Percentiles rank a stretch among this genome's conserved stretches.
Conservation (phyloP, 2,113 vertebrate species). For the Cryptomyrus ogoouensis region DNA sequence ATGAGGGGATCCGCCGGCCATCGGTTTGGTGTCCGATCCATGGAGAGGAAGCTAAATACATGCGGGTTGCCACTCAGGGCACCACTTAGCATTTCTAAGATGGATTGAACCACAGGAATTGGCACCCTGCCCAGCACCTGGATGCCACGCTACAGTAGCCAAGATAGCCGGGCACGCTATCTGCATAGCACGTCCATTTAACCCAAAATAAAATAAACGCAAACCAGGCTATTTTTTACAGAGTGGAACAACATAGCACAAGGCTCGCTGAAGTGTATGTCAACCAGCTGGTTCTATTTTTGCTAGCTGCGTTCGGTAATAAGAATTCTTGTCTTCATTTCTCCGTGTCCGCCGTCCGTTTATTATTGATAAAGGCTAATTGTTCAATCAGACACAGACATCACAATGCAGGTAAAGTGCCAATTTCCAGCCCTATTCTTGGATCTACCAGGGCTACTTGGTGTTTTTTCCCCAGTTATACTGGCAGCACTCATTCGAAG, state of each 20-base stretch:
- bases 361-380: not conserved
- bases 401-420: not conserved
- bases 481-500: not conserved
- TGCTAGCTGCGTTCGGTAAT: not conserved
- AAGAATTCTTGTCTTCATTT: not conserved
- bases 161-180: not conserved
- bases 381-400: not conserved
- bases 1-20: not conserved
- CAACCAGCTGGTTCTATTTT: not conserved
- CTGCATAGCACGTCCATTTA: not conserved
- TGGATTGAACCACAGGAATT: not conserved
- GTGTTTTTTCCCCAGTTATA: not conserved
- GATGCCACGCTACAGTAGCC: not conserved
- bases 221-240: not conserved
- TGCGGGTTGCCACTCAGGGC: not conserved
- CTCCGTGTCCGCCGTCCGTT: not conserved
- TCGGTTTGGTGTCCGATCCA: not conserved
- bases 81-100: slow-evolving; percentile 4
- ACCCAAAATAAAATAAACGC: not conserved
- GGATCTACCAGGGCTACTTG: not conserved
- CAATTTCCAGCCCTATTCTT: not conserved
- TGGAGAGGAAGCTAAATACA: not conserved
- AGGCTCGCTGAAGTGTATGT: not conserved
- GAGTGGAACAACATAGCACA: not conserved
- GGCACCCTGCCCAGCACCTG: slow-evolving; percentile 4